phyloP scores from a whole-genome alignment of 1,140 invertebrate species.

The Drosophila navojoa region DNA sequence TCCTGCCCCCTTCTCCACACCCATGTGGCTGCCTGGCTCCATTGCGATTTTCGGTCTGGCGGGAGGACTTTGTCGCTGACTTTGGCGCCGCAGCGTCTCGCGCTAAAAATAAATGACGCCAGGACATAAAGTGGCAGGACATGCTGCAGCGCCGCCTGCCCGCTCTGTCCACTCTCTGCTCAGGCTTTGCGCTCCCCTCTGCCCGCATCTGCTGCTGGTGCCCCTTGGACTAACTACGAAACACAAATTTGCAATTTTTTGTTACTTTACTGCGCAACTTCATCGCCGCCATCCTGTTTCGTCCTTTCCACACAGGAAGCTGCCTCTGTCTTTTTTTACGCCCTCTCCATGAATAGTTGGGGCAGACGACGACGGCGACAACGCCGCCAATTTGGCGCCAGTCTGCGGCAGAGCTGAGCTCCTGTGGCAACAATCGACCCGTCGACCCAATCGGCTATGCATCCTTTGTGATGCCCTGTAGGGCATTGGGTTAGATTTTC shows the following conservation, averaged over 20 bases:
- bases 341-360: slow-evolving; percentile 47
- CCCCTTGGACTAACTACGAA: slow-evolving; percentile 51
- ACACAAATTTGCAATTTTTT: slow-evolving; percentile 81
- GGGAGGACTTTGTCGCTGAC: slow-evolving; percentile 34
- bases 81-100: slow-evolving; percentile 70
- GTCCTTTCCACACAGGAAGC: slow-evolving; percentile 63
- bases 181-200: not conserved
- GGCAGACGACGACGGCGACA: slow-evolving; percentile 38
- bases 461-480: slow-evolving; percentile 39
- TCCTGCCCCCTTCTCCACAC: not conserved
- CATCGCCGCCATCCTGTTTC: slow-evolving; percentile 38
- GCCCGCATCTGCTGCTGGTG: not conserved
- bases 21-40: slow-evolving; percentile 26
- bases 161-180: slow-evolving; percentile 11
- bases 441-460: slow-evolving; percentile 10
- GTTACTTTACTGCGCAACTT: slow-evolving; percentile 45
- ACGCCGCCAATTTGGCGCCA: slow-evolving; percentile 62
- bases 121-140: slow-evolving; percentile 32
- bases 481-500: slow-evolving; percentile 24
- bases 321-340: slow-evolving; percentile 68
- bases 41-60: slow-evolving; percentile 44
- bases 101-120: slow-evolving; percentile 69
- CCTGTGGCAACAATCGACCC: slow-evolving; percentile 49
- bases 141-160: slow-evolving; percentile 24
- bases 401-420: slow-evolving; percentile 39